These are phyloP conservation scores for Gadus macrocephalus DNA, from an alignment of 2,113 vertebrate genomes.

Conservation along the genomic window DNA sequence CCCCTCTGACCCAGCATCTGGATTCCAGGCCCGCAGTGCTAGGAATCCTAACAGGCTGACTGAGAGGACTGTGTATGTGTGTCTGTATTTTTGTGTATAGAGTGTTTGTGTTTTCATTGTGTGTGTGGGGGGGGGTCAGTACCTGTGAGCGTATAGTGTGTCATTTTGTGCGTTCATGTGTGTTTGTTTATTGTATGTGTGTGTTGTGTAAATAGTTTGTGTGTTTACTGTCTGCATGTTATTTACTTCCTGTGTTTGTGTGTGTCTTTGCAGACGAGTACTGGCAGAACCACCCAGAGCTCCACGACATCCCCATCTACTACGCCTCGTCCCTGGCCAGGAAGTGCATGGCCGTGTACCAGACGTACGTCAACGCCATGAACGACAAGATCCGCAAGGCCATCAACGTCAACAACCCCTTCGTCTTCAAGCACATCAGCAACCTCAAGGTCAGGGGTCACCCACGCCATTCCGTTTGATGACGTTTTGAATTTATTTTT, in stretches of 20 bases:
- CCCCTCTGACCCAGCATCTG: not conserved
- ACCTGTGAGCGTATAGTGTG: not conserved
- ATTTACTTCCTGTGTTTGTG: slow-evolving; percentile 6
- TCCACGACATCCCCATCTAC: slow-evolving; percentile 97
- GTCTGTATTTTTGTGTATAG: not conserved
- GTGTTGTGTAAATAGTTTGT: not conserved
- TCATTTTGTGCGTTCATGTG: not conserved
- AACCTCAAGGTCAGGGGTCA: slow-evolving; percentile 85
- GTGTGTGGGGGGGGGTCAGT: not conserved
- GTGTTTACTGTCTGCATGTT: not conserved
- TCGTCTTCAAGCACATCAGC: slow-evolving; percentile 98
- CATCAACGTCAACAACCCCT: slow-evolving; percentile 98
- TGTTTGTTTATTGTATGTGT: slow-evolving; percentile 4
- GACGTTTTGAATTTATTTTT: too few relatives aligned
- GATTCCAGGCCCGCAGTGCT: too few relatives aligned
- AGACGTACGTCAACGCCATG: slow-evolving; percentile 97
- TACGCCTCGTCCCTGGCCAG: slow-evolving; percentile 96
- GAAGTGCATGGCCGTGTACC: slow-evolving; percentile 98
- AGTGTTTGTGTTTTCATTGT: not conserved
- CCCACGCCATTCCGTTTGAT: not conserved
- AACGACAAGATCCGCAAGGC: slow-evolving; percentile 99
- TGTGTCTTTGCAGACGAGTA: slow-evolving; percentile 82
- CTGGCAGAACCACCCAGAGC: slow-evolving; percentile 98
- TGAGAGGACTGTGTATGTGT: not conserved
- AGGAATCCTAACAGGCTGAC: too few relatives aligned